phyloP scores from a whole-genome alignment of 1,140 invertebrate genomes.

The Macrocentrus cingulum region DNA sequence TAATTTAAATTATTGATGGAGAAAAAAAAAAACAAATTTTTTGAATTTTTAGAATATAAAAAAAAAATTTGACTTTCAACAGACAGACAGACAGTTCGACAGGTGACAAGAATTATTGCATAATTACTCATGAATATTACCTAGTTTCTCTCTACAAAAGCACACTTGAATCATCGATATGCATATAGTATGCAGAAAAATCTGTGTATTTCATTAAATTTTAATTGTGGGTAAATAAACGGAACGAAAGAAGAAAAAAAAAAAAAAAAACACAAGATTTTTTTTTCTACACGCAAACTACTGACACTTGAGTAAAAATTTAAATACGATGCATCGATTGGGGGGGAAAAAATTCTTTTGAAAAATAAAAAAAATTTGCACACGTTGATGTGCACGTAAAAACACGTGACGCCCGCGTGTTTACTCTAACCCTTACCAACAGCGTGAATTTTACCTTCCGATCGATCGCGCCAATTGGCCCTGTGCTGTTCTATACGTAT shows the following conservation, averaged over 20 bases:
- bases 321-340: not conserved
- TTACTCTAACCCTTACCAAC: not conserved
- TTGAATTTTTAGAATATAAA: too few relatives aligned
- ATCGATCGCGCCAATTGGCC: too few relatives aligned
- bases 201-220: too few relatives aligned
- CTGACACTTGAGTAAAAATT: too few relatives aligned
- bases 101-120: constrained; percentile 7
- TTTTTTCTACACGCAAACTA: too few relatives aligned
- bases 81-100: not conserved
- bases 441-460: not conserved
- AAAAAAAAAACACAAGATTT: too few relatives aligned
- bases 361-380: too few relatives aligned
- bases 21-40: not conserved
- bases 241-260: too few relatives aligned
- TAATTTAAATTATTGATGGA: not conserved
- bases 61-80: constrained; percentile 14
- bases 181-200: too few relatives aligned
- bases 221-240: too few relatives aligned
- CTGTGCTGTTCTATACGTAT: too few relatives aligned
- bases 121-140: constrained; percentile 13
- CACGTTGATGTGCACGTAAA: too few relatives aligned
- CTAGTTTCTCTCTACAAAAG: not conserved
- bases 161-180: not conserved
- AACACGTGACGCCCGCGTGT: constrained; percentile 23
- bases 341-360: not conserved